Conservation (phyloP, 2,113 vertebrate genomes). For the Semnornis frantzii region DNA sequence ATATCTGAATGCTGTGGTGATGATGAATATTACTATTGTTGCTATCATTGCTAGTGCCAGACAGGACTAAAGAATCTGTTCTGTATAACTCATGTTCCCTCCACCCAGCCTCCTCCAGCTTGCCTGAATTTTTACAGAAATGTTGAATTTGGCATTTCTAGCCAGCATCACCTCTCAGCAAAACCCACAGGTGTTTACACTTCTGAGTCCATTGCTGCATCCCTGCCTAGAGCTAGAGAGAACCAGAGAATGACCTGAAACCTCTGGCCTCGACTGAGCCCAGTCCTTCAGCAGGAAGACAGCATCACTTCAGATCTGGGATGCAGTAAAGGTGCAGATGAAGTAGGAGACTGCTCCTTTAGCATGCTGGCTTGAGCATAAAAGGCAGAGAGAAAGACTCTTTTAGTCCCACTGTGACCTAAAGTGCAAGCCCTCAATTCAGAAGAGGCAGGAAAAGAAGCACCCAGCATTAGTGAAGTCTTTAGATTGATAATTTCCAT, state of each 20-base stretch:
- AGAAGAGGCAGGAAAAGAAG: neutral
- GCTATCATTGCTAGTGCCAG: neutral
- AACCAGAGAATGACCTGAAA: neutral
- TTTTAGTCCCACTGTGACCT: neutral
- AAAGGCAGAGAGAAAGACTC: neutral
- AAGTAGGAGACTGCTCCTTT: neutral
- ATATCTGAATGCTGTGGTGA: conserved; percentile 31
- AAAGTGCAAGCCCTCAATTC: neutral
- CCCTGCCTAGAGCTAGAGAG: neutral
- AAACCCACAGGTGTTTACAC: neutral
- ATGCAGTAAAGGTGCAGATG: neutral
- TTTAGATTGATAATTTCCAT: neutral
- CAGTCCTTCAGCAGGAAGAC: neutral
- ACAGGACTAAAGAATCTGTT: conserved; percentile 28
- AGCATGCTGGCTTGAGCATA: neutral
- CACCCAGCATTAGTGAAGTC: neutral
- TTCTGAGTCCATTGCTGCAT: neutral
- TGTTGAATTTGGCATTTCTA: neutral
- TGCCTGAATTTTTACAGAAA: neutral
- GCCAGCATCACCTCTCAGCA: neutral
- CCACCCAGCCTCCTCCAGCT: neutral
- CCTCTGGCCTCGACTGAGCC: rapidly evolving
- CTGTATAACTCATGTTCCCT: neutral
- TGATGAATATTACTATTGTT: conserved; percentile 65
- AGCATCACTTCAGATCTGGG: neutral